Evolutionary conservation across 2,888 invertebrate species (phyloP), one percentile per base, ranked within the genome.

Genomic region (Blera fallax): DNA sequence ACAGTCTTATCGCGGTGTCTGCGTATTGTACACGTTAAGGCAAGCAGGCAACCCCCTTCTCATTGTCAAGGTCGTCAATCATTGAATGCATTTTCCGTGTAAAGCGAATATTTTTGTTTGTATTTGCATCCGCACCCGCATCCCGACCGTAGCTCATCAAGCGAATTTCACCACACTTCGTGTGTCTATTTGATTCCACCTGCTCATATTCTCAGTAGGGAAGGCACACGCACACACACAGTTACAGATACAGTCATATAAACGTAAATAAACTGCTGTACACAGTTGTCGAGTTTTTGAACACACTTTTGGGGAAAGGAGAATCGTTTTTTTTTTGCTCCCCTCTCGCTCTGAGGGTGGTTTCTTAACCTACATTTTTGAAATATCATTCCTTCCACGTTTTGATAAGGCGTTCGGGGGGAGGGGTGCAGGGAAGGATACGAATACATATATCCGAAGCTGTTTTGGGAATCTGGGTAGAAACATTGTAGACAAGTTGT

Each of bases 41-140:
- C 5, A 2, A 40, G 5, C 14, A 3, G 3, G 3, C 45, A 7
- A 16, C 10, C 10, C 18, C 7, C 48, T 8, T 10, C 56, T 43
- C 74, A 67, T 27, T 60, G 52, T 18, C 48, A 74, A 40, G 43
- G 58, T 74, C 48, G 45, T 64, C 64, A 64, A 45, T 45, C 62
- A 45, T 16, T 32, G 62, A 64, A 64, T 64, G 64, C 64, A 62
- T 29, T 45, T 45, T 27, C 27, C 18, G 45, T 62, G 62, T 62
- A 62, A 62, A 18, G 29, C 11, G 45, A 62, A 62, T 45, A 64
- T 48, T 32, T 48, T 18, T 48, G 45, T 29, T 64, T 29, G 32
- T 54, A 8, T 54, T 32, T 54, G 8, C 14, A 54, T 32, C 6
- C 14, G 7, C n/a, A 1, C 16, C 27, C 8, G 5, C 52, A 24